phyloP scores from a whole-genome alignment of 2,113 vertebrate genomes.

The Crotalus helleri region DNA sequence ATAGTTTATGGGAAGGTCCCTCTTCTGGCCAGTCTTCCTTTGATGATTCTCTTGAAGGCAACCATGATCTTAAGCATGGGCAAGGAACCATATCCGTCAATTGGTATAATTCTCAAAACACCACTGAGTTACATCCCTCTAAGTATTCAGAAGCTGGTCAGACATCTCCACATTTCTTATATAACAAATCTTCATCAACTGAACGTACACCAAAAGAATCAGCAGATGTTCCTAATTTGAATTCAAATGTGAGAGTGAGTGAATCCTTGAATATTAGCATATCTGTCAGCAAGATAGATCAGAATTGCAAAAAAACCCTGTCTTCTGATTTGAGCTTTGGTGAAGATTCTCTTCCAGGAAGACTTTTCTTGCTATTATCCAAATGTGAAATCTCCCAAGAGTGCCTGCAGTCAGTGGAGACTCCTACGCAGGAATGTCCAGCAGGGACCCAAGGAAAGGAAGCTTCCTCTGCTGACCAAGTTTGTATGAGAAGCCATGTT shows the following conservation, averaged over 20 bases:
- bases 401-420: slow-evolving; percentile 15
- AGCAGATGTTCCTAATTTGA: slow-evolving; percentile 35
- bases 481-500: accelerated
- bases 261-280: slow-evolving; percentile 67
- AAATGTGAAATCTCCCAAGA: slow-evolving; percentile 27
- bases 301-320: slow-evolving; percentile 54
- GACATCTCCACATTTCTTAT: slow-evolving; percentile 28
- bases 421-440: slow-evolving; percentile 37
- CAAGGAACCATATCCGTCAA: slow-evolving; percentile 21
- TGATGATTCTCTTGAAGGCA: slow-evolving; percentile 20
- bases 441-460: slow-evolving; percentile 22
- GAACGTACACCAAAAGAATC: slow-evolving; percentile 48
- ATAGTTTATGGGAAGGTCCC: slow-evolving; percentile 41
- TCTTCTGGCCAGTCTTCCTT: slow-evolving; percentile 40
- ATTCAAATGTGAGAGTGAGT: slow-evolving; percentile 44
- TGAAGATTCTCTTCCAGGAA: slow-evolving; percentile 81
- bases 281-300: slow-evolving; percentile 56
- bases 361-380: slow-evolving; percentile 78
- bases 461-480: slow-evolving; percentile 15
- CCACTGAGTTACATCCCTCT: slow-evolving; percentile 31
- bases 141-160: slow-evolving; percentile 33
- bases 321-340: slow-evolving; percentile 20
- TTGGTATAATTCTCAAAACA: slow-evolving; percentile 38
- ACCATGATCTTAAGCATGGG: slow-evolving; percentile 38
- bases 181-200: not conserved